Conservation (phyloP, 1,140 invertebrate genomes). For the Rhyacophila brunnea region DNA sequence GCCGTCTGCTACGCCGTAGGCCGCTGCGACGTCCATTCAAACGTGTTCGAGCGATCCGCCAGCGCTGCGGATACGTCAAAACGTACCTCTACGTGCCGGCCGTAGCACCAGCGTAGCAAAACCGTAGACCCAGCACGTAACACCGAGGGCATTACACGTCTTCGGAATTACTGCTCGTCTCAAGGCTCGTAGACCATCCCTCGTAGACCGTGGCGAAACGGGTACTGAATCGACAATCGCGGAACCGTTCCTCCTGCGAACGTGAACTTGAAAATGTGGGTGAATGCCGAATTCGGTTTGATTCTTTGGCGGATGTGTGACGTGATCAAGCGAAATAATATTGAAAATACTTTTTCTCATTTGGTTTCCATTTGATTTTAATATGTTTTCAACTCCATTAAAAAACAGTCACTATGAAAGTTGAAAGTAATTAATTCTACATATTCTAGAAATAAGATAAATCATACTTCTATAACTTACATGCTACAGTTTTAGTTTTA, state of each 20-base stretch:
- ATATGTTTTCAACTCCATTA: no score
- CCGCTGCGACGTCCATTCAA: no score
- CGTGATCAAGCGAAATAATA: no score
- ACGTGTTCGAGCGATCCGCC: conserved; percentile 3
- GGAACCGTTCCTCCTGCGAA: background rate
- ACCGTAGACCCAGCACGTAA: conserved; percentile 20
- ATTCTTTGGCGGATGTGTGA: no score
- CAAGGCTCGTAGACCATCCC: background rate
- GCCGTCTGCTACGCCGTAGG: no score
- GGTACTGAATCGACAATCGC: conserved; percentile 14
- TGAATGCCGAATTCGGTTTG: conserved; percentile 3
- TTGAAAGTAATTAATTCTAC: no score
- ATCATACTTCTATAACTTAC: no score
- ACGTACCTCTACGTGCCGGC: conserved; percentile 1
- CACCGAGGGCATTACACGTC: conserved; percentile 24
- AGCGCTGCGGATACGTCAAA: conserved; percentile 5
- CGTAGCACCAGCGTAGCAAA: conserved; percentile 6
- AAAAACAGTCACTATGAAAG: no score
- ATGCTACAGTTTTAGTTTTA: no score
- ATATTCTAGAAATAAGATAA: no score
- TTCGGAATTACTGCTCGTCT: conserved; percentile 11
- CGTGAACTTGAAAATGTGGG: conserved; percentile 15
- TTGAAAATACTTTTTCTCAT: no score
- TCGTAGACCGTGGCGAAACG: background rate
- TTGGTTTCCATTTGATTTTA: no score